phyloP scores from a whole-genome alignment of 2,113 vertebrate species.

The Elgaria multicarinata region DNA sequence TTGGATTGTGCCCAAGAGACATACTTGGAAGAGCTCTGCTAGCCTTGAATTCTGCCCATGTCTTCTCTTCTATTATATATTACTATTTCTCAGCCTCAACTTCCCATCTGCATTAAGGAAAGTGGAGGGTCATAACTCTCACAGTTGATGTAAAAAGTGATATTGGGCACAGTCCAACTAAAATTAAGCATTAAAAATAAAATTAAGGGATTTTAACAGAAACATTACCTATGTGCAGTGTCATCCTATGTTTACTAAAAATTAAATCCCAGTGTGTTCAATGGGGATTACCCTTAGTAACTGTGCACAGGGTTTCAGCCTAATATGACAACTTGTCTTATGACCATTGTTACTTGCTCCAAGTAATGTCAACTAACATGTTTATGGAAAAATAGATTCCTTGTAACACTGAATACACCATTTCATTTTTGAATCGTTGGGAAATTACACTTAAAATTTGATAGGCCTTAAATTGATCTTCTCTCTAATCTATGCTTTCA shows the following conservation, averaged over 20 bases:
- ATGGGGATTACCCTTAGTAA: not conserved
- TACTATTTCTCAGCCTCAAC: not conserved
- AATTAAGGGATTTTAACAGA: not conserved
- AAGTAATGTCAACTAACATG: not conserved
- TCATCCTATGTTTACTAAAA: not conserved
- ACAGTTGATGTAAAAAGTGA: too few relatives aligned
- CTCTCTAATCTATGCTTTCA: conserved; percentile 28
- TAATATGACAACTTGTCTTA: not conserved
- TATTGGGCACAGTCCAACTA: not conserved
- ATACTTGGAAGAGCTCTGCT: too few relatives aligned
- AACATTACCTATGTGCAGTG: not conserved
- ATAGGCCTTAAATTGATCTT: not conserved
- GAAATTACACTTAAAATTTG: not conserved
- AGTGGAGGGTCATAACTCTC: not conserved
- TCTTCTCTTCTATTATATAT: too few relatives aligned
- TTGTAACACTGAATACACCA: not conserved
- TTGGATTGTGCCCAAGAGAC: too few relatives aligned
- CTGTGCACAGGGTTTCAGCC: not conserved
- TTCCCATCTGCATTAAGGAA: not conserved
- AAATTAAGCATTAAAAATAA: not conserved
- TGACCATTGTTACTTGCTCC: not conserved
- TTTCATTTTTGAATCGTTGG: not conserved
- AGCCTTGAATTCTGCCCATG: too few relatives aligned
- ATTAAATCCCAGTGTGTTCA: not conserved
- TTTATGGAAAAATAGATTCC: not conserved